Base-by-base conservation (phyloP, 2,797 vertebrate genomes). In the Arrhamphus sclerolepis region DNA sequence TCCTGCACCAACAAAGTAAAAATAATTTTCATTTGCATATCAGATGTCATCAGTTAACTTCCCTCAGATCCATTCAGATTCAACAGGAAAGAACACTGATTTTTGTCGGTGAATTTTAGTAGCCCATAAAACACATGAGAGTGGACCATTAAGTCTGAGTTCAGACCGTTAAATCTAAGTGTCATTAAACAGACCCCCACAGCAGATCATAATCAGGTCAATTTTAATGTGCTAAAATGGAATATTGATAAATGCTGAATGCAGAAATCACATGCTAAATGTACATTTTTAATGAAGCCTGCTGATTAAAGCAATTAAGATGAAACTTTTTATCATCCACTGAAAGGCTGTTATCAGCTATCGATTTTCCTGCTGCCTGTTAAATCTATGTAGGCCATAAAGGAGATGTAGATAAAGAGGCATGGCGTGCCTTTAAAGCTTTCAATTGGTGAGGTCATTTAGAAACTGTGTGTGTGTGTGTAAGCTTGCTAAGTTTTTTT, bases 121-220 rank as follows among this genome's bases (percentile, higher is more conserved):
- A 14, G 48, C 46, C 76, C 46, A 68, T 84, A 74, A 83, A 82
- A 80, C 51, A 70, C 34, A 50, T 31, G 43, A 39, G 62, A 42
- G 57, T 16, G 65, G 69, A 58, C 69, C 78, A 81, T 84, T 77
- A 85, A 81, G 58, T 66, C 72, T 56, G 49, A 68, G 53, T 46
- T 55, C 56, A 74, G 78, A 71, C 77, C 24, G 68, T 81, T 79
- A 77, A 74, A 72, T 53, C 56, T 20, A 17, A 1, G 69, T 69
- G 79, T 76, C 72, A 64, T 86, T 84, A 85, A 79, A 72, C 63
- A 59, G 39, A 73, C 71, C 53, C 57, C 61, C 46, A 59, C 52
- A n/a, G 39, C 18, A 20, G 69, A 80, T 75, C 54, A 67, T 62
- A 52, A 56, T 71, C 64, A 22, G 40, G 40, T 4, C 62, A 16